phyloP scores from a whole-genome alignment of 2,797 vertebrate species.

The Austrolebias charrua region DNA sequence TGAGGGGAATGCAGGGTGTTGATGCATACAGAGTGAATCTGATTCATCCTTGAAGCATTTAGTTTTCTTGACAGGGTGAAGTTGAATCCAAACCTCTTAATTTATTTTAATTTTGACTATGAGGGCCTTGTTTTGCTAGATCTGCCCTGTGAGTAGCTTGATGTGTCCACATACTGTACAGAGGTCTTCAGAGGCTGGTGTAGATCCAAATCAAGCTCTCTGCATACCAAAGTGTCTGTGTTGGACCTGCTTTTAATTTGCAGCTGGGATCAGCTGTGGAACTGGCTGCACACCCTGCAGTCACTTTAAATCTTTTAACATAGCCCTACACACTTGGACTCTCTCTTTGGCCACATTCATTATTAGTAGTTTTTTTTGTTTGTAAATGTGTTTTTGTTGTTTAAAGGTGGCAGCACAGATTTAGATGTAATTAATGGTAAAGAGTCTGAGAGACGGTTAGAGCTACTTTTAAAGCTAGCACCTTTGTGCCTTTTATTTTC shows the following conservation, averaged over 20 bases:
- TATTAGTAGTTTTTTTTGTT: conserved; percentile 24
- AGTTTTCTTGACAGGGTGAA: conserved; percentile 40
- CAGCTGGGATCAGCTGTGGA: conserved; percentile 40
- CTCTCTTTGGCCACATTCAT: conserved; percentile 32
- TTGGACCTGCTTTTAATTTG: conserved; percentile 48
- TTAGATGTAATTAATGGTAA: conserved; percentile 45
- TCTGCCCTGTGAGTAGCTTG: conserved; percentile 24
- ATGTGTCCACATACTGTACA: conserved; percentile 35
- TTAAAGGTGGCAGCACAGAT: conserved; percentile 55
- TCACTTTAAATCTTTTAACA: conserved; percentile 47
- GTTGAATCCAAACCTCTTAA: conserved; percentile 16
- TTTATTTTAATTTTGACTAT: conserved; percentile 3
- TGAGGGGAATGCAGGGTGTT: conserved; percentile 44
- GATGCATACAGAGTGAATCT: conserved; percentile 5
- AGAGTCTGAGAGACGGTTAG: conserved; percentile 64
- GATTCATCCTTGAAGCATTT: conserved; percentile 27
- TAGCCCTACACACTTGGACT: conserved; percentile 41
- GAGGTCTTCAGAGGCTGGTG: conserved; percentile 32
- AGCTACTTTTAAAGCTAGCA: conserved; percentile 63
- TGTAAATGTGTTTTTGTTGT: conserved; percentile 24
- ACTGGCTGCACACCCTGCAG: conserved; percentile 26
- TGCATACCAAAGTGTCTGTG: conserved; percentile 69
- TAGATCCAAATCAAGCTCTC: conserved; percentile 48
- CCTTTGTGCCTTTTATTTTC: conserved; percentile 65
- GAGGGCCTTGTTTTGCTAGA: conserved; percentile 14